Base-by-base conservation (phyloP, 1,140 invertebrate genomes). In the Drosophila mayri region DNA sequence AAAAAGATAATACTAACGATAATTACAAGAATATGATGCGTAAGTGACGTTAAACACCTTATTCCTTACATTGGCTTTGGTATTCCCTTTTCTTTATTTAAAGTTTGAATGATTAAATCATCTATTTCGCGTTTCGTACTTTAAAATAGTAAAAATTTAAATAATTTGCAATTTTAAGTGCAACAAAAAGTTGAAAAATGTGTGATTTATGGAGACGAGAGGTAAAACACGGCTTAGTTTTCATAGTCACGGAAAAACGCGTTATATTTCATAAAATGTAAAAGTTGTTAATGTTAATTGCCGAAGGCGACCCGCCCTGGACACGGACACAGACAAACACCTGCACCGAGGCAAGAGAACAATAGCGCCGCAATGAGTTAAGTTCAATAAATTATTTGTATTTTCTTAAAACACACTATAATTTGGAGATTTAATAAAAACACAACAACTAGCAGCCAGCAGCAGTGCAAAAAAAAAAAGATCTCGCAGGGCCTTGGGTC, bases 361-460 rank as follows among this genome's bases (percentile, higher is more conserved):
- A 60, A 70, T 46, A 67, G 55, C 40, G 59, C 80, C 60, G 68
- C 76, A 32, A 50, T 52, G 35, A 72, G 70, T 70, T 70, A 81
- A 86, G 79, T 81, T 85, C 73, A 85, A 86, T 86, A 86, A 88
- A 87, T 83, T 87, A 87, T 88, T 88, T 78, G 60, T 88, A 86
- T 79, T 83, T 87, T 80, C 59, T 79, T 76, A 78, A 55, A 38
- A 61, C 30, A 43, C 30, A 30, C 25, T 5, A 70, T 7, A 47
- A 47, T 40, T 10, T 58, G 6, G 65, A 58, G 35, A 11, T 20
- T 5, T 7, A 20, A 43, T 20, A 16, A 25, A 54, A 22, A 9
- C 22, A 14, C 32, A 7, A 14, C 32, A 7, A 16, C 35, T 16
- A 12, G 50, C 18, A 6, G n/a, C 12, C 30, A 52, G 49, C 49